Evolutionary conservation across 2,888 invertebrate genomes (phyloP).

Genomic region (Sinhomidia bicolor): DNA sequence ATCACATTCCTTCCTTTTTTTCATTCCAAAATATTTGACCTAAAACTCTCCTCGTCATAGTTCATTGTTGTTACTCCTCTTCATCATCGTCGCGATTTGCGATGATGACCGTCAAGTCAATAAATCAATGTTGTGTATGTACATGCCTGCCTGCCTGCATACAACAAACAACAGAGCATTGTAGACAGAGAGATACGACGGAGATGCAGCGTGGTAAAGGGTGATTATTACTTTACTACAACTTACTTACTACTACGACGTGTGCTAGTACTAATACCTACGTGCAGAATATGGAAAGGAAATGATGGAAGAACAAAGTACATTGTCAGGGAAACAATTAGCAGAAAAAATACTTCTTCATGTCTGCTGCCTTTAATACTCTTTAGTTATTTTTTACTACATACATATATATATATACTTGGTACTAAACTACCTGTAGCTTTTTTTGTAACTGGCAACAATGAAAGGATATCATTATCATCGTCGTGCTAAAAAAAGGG

Average conservation of each 20-base stretch:
- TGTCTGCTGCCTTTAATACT: not conserved
- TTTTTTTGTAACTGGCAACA: conserved; percentile 10
- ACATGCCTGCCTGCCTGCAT: too few species aligned
- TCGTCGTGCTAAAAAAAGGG: not conserved
- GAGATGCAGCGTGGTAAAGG: too few species aligned
- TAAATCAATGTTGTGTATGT: conserved; percentile 15
- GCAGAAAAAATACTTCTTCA: not conserved
- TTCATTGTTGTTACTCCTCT: conserved; percentile 34
- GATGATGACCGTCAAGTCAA: conserved; percentile 25
- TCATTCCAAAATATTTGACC: conserved; percentile 18
- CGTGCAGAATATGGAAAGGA: conserved; percentile 11
- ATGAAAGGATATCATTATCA: conserved; percentile 21
- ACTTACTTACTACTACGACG: too few species aligned
- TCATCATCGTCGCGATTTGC: not conserved
- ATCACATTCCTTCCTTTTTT: not conserved
- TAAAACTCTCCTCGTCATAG: conserved; percentile 20
- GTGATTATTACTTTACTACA: too few species aligned
- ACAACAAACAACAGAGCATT: too few species aligned
- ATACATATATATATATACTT: not conserved
- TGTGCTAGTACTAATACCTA: too few species aligned
- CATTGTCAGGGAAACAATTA: conserved; percentile 59
- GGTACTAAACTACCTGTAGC: too few species aligned
- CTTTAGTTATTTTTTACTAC: not conserved
- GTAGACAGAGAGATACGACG: too few species aligned
- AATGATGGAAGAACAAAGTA: conserved; percentile 62